Evolutionary conservation across 2,113 vertebrate species (phyloP).

Genomic region (Rhegmatorhina hoffmannsi): DNA sequence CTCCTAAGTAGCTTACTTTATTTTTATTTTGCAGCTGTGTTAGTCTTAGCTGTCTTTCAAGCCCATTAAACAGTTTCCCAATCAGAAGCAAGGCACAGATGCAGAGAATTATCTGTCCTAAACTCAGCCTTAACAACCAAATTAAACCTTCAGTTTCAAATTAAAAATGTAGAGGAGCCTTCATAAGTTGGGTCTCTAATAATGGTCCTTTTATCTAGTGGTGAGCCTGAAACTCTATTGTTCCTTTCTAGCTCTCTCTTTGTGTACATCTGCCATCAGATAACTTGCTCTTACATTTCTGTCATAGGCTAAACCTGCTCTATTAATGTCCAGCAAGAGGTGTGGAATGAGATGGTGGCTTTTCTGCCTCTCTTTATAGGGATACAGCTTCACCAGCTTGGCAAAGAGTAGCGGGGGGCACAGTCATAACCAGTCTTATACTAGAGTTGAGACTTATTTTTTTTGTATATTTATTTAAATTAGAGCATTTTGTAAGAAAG

Average conservation of each 20-base stretch:
- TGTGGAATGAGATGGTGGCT: not conserved
- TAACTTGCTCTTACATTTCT: not conserved
- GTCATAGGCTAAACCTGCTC: not conserved
- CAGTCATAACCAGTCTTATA: not conserved
- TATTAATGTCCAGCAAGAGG: not conserved
- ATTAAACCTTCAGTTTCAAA: not conserved
- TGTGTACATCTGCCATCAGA: not conserved
- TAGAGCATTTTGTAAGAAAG: not conserved
- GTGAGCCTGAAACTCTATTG: not conserved
- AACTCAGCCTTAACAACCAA: not conserved
- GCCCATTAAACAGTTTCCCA: not conserved
- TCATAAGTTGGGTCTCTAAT: not conserved
- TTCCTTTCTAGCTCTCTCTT: not conserved
- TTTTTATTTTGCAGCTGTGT: slow-evolving; percentile 25
- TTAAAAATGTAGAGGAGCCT: not conserved
- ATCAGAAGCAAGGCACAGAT: not conserved
- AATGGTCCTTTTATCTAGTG: not conserved
- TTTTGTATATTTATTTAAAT: not conserved
- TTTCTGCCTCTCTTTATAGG: not conserved
- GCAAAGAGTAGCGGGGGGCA: not conserved
- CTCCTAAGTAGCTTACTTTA: slow-evolving; percentile 4
- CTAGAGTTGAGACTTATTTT: not conserved
- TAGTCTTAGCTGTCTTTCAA: slow-evolving; percentile 12
- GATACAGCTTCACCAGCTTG: not conserved
- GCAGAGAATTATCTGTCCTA: not conserved